Base-by-base conservation (phyloP, 2,888 invertebrate species). In the Ochropacha duplaris region DNA sequence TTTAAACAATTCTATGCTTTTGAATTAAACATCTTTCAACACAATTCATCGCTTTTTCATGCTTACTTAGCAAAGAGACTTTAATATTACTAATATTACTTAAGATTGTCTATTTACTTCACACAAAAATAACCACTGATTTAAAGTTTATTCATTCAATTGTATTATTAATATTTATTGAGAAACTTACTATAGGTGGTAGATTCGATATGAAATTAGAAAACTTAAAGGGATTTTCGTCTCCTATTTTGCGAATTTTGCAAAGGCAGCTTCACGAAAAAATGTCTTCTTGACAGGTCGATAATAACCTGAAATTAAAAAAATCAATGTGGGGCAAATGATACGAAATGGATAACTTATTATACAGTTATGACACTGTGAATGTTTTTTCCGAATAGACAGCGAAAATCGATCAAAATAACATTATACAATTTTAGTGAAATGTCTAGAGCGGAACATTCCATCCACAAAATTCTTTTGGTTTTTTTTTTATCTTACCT, bases 221-320 rank as follows among this genome's bases (percentile, higher is more conserved):
- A 78, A 93, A 93, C 88, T 87, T 93, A 77, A 93, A 93, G 62
- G 92, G 88, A 76, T 92, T 92, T 81, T 87, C 88, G 91, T 93
- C 93, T 89, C 93, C 93, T 93, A 93, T 93, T 92, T 92, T 93
- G 92, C 88, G 86, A 88, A 84, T 81, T 86, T 91, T 88, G 82
- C 77, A 76, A 77, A 78, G 73, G 87, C 90, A 81, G 84, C 81
- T 84, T 81, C 82, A 79, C 81, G 84, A 86, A 88, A 86, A 92
- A 90, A 91, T 90, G 91, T 91, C 91, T 83, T 84, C 90, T 87
- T 92, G 92, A 91, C 91, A 91, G 91, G 86, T 92, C 90, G 90
- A 88, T 90, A 90, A 84, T 92, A 92, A 92, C 92, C 92, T 92
- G 92, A 84, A 92, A 92, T 87, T 82, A 86, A 88, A 76, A 44